Evolutionary conservation across 2,888 invertebrate genomes (phyloP).

Genomic region (Drosophila atripex): DNA sequence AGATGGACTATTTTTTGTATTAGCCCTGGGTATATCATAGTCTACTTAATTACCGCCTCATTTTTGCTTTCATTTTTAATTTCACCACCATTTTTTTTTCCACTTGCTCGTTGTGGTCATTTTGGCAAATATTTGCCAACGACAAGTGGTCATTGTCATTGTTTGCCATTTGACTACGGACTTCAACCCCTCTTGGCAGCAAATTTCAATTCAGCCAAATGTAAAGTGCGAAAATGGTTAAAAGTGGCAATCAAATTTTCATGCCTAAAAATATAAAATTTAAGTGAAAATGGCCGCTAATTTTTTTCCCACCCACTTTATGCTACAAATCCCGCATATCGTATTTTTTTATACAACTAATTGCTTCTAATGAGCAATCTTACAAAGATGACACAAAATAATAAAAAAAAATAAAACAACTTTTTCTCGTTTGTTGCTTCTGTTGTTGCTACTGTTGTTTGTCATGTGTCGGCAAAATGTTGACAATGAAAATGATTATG

Average conservation of each 20-base stretch:
- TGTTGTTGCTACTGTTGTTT: slow-evolving; percentile 28
- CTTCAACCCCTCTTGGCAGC: slow-evolving; percentile 3
- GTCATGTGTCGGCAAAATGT: slow-evolving; percentile 74
- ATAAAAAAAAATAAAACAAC: slow-evolving; percentile 34
- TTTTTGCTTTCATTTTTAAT: slow-evolving; percentile 9
- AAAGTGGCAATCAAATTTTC: slow-evolving; percentile 70
- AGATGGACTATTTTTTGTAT: background rate
- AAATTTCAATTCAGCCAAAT: slow-evolving; percentile 60
- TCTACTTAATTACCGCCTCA: background rate
- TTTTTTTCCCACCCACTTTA: slow-evolving; percentile 41
- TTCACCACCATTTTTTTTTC: slow-evolving; percentile 20
- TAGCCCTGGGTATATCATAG: background rate
- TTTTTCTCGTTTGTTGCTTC: slow-evolving; percentile 42
- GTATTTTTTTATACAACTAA: slow-evolving; percentile 45
- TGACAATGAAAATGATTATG: slow-evolving; percentile 79
- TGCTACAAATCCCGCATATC: background rate
- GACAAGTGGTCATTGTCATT: slow-evolving; percentile 66
- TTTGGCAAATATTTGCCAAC: slow-evolving; percentile 68
- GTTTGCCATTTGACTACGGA: slow-evolving; percentile 59
- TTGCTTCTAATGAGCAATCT: slow-evolving; percentile 68
- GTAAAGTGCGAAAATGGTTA: slow-evolving; percentile 38
- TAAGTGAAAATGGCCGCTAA: slow-evolving; percentile 52
- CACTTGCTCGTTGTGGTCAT: slow-evolving; percentile 56
- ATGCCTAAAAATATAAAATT: slow-evolving; percentile 72
- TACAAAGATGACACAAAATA: slow-evolving; percentile 51